Evolutionary conservation across 2,888 invertebrate species (phyloP).

Genomic region (Stenichneumon culpator): DNA sequence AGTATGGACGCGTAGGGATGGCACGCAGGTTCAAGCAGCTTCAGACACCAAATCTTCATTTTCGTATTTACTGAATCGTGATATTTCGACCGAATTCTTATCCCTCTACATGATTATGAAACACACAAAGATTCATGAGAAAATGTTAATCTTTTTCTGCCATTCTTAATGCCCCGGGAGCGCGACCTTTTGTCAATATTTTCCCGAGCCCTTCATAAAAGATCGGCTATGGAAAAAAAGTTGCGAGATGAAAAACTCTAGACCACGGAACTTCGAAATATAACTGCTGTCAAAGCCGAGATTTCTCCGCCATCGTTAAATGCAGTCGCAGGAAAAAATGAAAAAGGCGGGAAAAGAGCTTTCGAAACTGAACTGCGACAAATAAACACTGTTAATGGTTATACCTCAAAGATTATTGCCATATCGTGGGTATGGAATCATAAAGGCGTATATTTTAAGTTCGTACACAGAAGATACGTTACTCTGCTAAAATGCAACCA

Average conservation of each 20-base stretch:
- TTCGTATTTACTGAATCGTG: neutral
- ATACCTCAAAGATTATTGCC: neutral
- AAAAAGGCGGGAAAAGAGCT: neutral
- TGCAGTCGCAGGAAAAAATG: neutral
- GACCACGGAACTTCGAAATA: slow-evolving; percentile 58
- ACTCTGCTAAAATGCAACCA: too few species aligned
- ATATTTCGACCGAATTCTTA: neutral
- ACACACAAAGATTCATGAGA: neutral
- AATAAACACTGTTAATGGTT: neutral
- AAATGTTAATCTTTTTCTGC: neutral
- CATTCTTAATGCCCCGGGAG: neutral
- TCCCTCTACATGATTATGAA: neutral
- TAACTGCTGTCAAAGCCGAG: slow-evolving; percentile 69
- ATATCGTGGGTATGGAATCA: too few species aligned
- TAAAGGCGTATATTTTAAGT: too few species aligned
- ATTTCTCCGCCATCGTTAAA: slow-evolving; percentile 68
- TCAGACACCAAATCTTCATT: neutral
- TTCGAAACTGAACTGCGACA: neutral
- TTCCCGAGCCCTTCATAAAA: slow-evolving; percentile 9
- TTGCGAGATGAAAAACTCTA: slow-evolving; percentile 73
- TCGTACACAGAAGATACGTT: too few species aligned
- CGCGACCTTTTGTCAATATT: slow-evolving; percentile 36
- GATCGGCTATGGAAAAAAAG: slow-evolving; percentile 75
- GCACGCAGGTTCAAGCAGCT: neutral
- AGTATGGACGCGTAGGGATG: slow-evolving; percentile 65